Percentiles rank a stretch among this genome's conserved stretches.
Evolutionary conservation across 2,888 invertebrate genomes (phyloP).

Genomic region (Andrena camellia): DNA sequence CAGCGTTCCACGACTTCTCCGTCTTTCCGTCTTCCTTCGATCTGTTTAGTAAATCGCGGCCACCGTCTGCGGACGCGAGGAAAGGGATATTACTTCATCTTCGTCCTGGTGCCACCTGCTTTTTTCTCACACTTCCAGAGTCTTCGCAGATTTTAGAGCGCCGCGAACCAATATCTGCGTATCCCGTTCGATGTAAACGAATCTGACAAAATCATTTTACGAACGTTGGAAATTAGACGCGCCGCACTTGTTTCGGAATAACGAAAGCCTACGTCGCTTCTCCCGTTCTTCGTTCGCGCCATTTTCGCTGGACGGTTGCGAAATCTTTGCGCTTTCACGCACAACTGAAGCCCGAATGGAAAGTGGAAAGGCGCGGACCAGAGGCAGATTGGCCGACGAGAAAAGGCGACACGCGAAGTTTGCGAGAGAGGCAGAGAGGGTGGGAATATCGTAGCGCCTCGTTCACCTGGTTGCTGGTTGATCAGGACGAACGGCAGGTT

Average conservation of each 20-base stretch:
- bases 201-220: neutral
- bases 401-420: neutral
- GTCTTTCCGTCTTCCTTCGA: neutral
- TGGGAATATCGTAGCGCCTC: conserved; percentile 22
- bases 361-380: neutral
- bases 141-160: conserved; percentile 5
- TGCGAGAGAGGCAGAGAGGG: neutral
- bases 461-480: conserved; percentile 56
- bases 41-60: neutral
- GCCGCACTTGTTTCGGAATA: neutral
- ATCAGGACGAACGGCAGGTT: conserved; percentile 71
- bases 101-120: conserved; percentile 35
- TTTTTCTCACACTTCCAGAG: conserved; percentile 32
- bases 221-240: neutral
- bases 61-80: neutral
- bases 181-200: conserved; percentile 22
- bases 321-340: neutral
- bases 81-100: conserved; percentile 33
- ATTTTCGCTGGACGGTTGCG: neutral
- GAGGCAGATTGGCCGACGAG: conserved; percentile 2
- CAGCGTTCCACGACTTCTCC: neutral
- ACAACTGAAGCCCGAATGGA: neutral
- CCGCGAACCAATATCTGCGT: conserved; percentile 25
- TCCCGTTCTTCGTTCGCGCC: neutral
- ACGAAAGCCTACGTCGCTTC: too few species aligned